Conservation (phyloP, 2,888 invertebrate genomes). For the Onthophagus sagittarius region DNA sequence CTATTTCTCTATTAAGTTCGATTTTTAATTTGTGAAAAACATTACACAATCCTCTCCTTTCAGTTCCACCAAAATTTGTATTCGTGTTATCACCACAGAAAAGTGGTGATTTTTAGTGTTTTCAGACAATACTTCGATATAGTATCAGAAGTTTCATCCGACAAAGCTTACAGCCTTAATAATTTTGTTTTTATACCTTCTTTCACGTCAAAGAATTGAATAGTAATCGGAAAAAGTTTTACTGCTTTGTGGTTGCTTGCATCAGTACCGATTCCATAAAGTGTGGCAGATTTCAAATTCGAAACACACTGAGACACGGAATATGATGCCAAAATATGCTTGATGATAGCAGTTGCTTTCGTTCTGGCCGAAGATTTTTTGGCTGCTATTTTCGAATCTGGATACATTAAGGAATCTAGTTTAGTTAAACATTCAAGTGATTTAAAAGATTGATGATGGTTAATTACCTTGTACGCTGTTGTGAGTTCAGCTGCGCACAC, state of each 20-base stretch:
- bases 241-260: constrained; percentile 32
- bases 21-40: constrained; percentile 30
- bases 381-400: constrained; percentile 10
- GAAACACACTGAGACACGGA: not conserved
- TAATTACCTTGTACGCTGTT: not conserved
- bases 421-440: constrained; percentile 2
- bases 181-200: constrained; percentile 32
- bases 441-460: constrained; percentile 1
- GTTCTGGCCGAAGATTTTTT: constrained; percentile 16
- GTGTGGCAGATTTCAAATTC: constrained; percentile 19
- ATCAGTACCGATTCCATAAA: constrained; percentile 30
- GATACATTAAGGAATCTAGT: constrained; percentile 5
- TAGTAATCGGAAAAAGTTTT: constrained; percentile 32
- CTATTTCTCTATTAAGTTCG: constrained; percentile 16
- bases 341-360: constrained; percentile 18
- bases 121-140: constrained; percentile 30
- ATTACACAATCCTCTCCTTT: constrained; percentile 28
- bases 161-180: constrained; percentile 26
- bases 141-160: constrained; percentile 31
- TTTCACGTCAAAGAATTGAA: constrained; percentile 33
- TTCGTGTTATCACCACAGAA: constrained; percentile 37
- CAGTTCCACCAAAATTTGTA: constrained; percentile 36
- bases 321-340: constrained; percentile 12
- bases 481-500: constrained; percentile 13
- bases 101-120: constrained; percentile 24